A percentile compares a stretch with the other conserved stretches of the same genome.
Conservation (phyloP, 2,113 vertebrate genomes). For the Ciconia stormi region DNA sequence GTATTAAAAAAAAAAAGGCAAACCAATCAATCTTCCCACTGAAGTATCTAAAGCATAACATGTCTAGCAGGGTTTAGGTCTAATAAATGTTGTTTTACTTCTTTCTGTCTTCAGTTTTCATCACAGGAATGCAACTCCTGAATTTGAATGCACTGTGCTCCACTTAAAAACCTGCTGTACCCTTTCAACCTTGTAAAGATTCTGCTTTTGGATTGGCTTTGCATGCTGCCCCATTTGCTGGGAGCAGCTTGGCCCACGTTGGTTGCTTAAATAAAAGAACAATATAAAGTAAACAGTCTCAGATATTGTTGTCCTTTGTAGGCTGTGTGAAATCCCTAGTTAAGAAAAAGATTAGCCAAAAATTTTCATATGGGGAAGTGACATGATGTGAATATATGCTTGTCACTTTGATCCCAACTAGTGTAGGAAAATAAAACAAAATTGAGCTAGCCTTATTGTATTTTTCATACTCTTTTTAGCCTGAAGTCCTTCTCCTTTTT, state of each 20-base stretch:
- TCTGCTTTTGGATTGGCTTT: background rate
- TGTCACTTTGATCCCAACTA: background rate
- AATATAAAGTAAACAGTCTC: background rate
- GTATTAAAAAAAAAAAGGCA: background rate
- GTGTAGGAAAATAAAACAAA: background rate
- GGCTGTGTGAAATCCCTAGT: background rate
- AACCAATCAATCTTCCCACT: background rate
- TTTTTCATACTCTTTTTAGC: conserved; percentile 22
- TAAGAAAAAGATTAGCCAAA: conserved; percentile 1
- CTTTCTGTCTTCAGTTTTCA: background rate
- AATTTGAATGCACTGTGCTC: background rate
- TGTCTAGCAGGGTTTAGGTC: background rate
- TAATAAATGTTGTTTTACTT: conserved; percentile 1
- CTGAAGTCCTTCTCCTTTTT: background rate
- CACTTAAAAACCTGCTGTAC: background rate
- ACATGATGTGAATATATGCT: background rate
- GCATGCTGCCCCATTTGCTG: background rate
- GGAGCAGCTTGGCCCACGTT: background rate
- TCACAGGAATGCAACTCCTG: background rate
- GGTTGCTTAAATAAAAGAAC: background rate
- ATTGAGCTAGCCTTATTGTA: background rate
- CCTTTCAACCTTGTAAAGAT: background rate
- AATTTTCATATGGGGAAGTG: background rate
- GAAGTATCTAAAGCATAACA: background rate
- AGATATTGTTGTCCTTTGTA: background rate